Evolutionary conservation across 1,140 invertebrate species (phyloP).

Genomic region (Temnothorax nylanderi): DNA sequence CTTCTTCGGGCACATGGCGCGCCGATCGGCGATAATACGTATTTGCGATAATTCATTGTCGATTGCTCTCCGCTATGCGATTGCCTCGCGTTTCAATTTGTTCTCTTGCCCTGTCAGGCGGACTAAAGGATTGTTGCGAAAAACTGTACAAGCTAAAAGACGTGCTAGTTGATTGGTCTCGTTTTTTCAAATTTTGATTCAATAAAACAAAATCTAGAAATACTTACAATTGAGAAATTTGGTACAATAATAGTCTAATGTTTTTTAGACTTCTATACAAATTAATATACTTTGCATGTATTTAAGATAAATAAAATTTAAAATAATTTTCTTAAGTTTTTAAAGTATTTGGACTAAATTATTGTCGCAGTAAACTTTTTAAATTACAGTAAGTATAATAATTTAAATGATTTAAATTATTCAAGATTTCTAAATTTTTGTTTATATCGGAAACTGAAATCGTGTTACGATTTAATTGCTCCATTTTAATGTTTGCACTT

Average conservation of each 20-base stretch:
- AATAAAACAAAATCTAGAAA: neutral
- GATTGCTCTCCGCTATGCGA: constrained; percentile 16
- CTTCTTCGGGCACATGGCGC: constrained; percentile 16
- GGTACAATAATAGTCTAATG: neutral
- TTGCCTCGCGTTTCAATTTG: constrained; percentile 24
- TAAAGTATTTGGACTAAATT: neutral
- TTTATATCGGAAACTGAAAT: constrained; percentile 39
- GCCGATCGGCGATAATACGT: constrained; percentile 41
- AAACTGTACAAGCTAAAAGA: neutral
- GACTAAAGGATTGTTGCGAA: neutral
- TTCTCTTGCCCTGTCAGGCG: neutral
- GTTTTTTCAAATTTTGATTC: neutral
- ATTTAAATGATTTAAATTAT: constrained; percentile 5
- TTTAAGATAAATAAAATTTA: neutral
- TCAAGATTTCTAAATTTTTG: neutral
- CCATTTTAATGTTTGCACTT: constrained; percentile 51
- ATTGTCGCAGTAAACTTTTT: neutral
- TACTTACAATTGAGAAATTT: neutral
- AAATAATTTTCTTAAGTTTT: neutral
- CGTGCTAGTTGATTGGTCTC: neutral
- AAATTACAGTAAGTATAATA: neutral
- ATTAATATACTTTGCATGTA: neutral
- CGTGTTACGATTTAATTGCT: neutral
- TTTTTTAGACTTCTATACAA: neutral
- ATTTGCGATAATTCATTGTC: constrained; percentile 49